Percentiles rank a stretch among this genome's conserved stretches.
Conservation (phyloP, 2,888 invertebrate species). For the Athalia rosae region DNA sequence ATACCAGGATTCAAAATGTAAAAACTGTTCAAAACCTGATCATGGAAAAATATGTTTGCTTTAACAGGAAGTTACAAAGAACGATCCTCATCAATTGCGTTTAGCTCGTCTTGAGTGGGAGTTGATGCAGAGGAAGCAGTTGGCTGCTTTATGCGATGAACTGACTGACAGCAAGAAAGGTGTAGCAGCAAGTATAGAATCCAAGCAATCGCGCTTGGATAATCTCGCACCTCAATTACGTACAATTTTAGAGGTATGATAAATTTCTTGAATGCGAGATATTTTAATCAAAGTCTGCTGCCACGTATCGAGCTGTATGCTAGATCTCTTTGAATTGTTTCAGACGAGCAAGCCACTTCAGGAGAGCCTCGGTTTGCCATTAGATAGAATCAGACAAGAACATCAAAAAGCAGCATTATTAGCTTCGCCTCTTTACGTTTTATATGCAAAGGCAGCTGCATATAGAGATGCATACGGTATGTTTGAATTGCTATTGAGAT, state of each 20-base stretch:
- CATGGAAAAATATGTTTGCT: constrained; percentile 42
- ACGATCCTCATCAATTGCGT: constrained; percentile 86
- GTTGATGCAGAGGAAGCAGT: constrained; percentile 88
- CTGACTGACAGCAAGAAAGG: constrained; percentile 86
- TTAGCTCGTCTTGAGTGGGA: constrained; percentile 95
- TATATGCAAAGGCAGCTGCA: constrained; percentile 89
- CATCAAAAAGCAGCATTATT: constrained; percentile 84
- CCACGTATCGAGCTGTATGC: constrained; percentile 17
- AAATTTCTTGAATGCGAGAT: constrained; percentile 30
- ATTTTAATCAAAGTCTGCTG: constrained; percentile 11
- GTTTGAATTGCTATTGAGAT: constrained; percentile 63
- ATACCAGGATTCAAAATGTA: neutral
- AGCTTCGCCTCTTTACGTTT: constrained; percentile 88
- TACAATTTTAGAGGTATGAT: constrained; percentile 78
- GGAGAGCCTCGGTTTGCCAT: constrained; percentile 87
- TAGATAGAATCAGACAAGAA: constrained; percentile 87
- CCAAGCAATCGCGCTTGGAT: constrained; percentile 85
- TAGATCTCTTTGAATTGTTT: constrained; percentile 56
- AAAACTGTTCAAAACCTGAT: neutral
- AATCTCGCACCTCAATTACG: constrained; percentile 88
- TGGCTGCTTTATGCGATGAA: constrained; percentile 85
- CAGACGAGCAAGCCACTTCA: constrained; percentile 92
- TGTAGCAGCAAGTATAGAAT: constrained; percentile 84
- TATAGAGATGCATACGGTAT: constrained; percentile 86
- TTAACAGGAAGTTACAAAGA: constrained; percentile 80